phyloP scores from a whole-genome alignment of 2,888 invertebrate species.

The Trichacis sp. region DNA sequence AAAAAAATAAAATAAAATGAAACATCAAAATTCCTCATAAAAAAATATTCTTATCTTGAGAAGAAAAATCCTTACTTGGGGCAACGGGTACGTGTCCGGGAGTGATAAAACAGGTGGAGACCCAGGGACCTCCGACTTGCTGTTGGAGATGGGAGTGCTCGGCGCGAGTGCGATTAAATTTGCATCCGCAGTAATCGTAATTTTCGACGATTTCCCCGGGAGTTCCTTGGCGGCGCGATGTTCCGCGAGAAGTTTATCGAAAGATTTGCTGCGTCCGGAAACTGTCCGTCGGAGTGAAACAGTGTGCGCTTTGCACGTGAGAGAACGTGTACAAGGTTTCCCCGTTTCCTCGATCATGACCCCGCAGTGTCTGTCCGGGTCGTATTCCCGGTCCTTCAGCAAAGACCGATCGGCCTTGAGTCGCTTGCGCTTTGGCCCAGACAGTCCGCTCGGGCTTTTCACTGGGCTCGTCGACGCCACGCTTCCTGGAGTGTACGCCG shows the following conservation, averaged over 20 bases:
- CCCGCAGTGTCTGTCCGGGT: constrained; percentile 87
- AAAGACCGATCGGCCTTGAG: constrained; percentile 64
- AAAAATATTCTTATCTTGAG: background rate
- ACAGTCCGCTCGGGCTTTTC: constrained; percentile 59
- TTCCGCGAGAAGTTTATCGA: constrained; percentile 81
- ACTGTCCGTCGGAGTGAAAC: constrained; percentile 79
- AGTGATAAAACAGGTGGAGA: constrained; percentile 66
- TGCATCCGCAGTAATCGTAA: constrained; percentile 45
- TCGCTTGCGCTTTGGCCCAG: constrained; percentile 60
- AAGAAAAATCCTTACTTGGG: constrained; percentile 56
- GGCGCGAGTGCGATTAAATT: constrained; percentile 59
- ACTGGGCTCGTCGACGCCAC: constrained; percentile 54
- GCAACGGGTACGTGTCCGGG: constrained; percentile 67
- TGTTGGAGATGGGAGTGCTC: constrained; percentile 70
- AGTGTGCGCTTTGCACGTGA: constrained; percentile 80
- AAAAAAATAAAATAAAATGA: constrained; percentile 5
- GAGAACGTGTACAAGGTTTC: constrained; percentile 83
- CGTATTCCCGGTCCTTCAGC: constrained; percentile 77
- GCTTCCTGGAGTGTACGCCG: constrained; percentile 20
- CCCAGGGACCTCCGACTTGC: constrained; percentile 74
- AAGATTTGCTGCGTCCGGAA: constrained; percentile 78
- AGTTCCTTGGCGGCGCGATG: constrained; percentile 77
- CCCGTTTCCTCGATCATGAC: constrained; percentile 77
- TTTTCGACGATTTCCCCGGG: constrained; percentile 56
- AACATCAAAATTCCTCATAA: background rate